Percentiles rank a stretch among this genome's conserved stretches.
Evolutionary conservation across 2,113 vertebrate genomes (phyloP).

Genomic region (Catharus fuscescens): DNA sequence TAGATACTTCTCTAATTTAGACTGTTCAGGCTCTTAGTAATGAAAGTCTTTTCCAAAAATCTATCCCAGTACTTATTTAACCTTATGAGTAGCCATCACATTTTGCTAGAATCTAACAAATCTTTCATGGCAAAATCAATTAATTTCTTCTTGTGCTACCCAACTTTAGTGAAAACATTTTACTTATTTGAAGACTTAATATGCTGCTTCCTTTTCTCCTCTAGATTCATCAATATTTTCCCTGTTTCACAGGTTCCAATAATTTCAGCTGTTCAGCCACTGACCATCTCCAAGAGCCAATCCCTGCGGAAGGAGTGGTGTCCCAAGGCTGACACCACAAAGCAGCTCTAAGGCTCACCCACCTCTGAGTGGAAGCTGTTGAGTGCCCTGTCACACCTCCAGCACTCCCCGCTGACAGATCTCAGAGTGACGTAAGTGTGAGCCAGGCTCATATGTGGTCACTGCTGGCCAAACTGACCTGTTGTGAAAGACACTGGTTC

Average conservation of each 20-base stretch:
- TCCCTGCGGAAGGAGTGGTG: not conserved
- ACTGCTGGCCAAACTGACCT: not conserved
- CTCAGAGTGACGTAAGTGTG: accelerated
- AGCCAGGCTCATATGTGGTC: not conserved
- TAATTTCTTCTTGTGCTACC: not conserved
- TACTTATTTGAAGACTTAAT: not conserved
- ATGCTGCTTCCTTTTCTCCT: not conserved
- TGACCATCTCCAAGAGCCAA: accelerated
- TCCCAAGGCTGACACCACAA: not conserved
- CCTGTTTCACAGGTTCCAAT: not conserved
- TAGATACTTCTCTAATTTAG: not conserved
- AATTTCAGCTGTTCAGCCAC: not conserved
- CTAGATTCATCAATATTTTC: not conserved
- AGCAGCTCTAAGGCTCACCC: not conserved
- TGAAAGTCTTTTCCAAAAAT: not conserved
- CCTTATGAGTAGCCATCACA: not conserved
- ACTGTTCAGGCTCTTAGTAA: not conserved
- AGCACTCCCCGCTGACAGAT: not conserved
- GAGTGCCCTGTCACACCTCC: not conserved
- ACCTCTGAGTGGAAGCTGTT: not conserved
- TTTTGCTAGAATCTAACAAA: not conserved
- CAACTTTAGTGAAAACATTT: not conserved
- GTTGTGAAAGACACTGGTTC: accelerated
- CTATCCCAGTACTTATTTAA: not conserved
- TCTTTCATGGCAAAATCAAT: not conserved